Conservation (phyloP, 64 coral and sea anemone genomes). For the Exaiptasia diaphana region DNA sequence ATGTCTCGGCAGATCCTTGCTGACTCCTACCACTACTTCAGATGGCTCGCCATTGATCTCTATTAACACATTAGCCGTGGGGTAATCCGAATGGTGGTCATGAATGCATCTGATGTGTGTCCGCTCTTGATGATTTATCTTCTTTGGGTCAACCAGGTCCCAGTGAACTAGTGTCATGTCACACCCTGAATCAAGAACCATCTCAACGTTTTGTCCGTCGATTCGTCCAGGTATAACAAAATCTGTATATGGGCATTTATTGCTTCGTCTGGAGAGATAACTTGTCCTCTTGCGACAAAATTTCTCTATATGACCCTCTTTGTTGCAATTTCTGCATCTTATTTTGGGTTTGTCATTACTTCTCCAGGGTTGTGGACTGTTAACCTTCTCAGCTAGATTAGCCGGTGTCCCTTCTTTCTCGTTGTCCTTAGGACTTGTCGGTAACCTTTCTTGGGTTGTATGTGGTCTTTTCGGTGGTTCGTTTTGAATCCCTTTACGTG, state of each 20-base stretch:
- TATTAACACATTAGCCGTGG: constrained; percentile 5
- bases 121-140: background rate
- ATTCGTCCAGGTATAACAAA: constrained; percentile 16
- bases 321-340: constrained; percentile 9
- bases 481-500: background rate
- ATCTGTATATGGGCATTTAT: background rate
- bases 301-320: constrained; percentile 12
- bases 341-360: background rate
- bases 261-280: constrained; percentile 3
- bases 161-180: constrained; percentile 29
- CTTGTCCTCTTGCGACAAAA: background rate
- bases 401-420: background rate
- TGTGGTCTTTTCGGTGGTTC: background rate
- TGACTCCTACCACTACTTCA: constrained; percentile 14
- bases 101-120: constrained; percentile 25
- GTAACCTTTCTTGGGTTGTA: background rate
- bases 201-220: constrained; percentile 16
- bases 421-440: background rate
- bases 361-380: background rate
- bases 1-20: constrained; percentile 19
- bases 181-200: constrained; percentile 40
- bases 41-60: constrained; percentile 7
- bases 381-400: background rate
- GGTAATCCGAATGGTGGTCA: background rate
- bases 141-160: constrained; percentile 14